Conservation (phyloP, 2,888 invertebrate genomes). For the Hoplodrina ambigua region DNA sequence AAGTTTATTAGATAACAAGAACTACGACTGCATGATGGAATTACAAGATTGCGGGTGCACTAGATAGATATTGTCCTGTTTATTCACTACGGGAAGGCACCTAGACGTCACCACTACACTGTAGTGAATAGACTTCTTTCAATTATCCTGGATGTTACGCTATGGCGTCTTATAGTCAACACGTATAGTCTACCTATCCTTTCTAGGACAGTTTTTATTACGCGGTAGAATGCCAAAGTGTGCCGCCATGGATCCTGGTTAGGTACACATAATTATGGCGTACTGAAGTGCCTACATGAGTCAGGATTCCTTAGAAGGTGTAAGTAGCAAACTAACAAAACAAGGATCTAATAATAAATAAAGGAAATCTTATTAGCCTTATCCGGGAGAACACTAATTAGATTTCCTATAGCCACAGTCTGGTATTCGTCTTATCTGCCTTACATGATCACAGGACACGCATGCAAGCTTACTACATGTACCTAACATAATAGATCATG, state of each 20-base stretch:
- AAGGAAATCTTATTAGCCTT: constrained; percentile 45
- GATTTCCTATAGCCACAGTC: constrained; percentile 36
- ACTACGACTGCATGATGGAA: constrained; percentile 35
- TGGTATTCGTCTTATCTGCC: constrained; percentile 10
- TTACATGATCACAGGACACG: neutral
- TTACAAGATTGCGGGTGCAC: constrained; percentile 20
- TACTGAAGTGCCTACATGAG: constrained; percentile 6
- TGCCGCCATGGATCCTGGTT: constrained; percentile 27
- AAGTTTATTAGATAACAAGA: constrained; percentile 52
- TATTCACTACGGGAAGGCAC: constrained; percentile 15
- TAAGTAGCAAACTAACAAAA: constrained; percentile 18
- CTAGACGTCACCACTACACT: constrained; percentile 5
- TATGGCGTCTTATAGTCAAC: neutral
- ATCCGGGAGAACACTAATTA: constrained; percentile 44
- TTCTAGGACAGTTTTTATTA: constrained; percentile 24
- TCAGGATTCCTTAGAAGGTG: constrained; percentile 31
- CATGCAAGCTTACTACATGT: neutral
- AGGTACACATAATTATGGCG: constrained; percentile 19
- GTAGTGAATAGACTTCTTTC: constrained; percentile 14
- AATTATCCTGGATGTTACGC: constrained; percentile 15
- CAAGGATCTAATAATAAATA: constrained; percentile 31
- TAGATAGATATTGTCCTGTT: constrained; percentile 21
- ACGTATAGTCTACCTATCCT: constrained; percentile 12
- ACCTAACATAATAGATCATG: constrained; percentile 9
- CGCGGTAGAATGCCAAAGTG: constrained; percentile 17